These are phyloP conservation scores for Trogon surrucura DNA, from an alignment of 2,113 vertebrate genomes.

Conservation along the genomic window DNA sequence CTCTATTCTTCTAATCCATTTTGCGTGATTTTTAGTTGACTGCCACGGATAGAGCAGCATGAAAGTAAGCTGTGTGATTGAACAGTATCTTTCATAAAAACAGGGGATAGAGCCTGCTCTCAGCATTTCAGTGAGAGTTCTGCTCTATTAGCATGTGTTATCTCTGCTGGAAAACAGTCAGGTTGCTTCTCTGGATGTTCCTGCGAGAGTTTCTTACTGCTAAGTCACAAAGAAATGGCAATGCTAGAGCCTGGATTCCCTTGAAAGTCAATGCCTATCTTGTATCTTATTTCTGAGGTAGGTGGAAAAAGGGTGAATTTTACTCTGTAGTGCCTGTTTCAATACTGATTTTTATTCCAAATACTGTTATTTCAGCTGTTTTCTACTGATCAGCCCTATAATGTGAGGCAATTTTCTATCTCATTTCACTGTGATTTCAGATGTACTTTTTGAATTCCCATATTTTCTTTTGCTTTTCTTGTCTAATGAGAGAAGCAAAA, in stretches of 20 bases:
- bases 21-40: neutral
- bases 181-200: neutral
- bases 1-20: neutral
- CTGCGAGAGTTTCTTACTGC: neutral
- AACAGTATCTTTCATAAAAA: conserved; percentile 7
- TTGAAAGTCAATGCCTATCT: neutral
- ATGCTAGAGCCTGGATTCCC: neutral
- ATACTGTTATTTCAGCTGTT: neutral
- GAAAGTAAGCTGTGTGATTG: neutral
- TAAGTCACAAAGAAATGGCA: neutral
- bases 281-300: neutral
- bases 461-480: neutral
- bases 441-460: neutral
- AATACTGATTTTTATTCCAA: neutral
- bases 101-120: neutral
- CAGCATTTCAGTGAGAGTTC: neutral
- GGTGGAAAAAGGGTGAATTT: neutral
- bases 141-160: neutral
- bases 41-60: neutral
- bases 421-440: neutral
- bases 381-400: neutral
- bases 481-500: neutral
- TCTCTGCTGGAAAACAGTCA: conserved; percentile 25
- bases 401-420: neutral
- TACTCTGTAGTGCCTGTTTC: neutral